Conservation (phyloP, 2,888 invertebrate genomes). For the Busseola fusca region DNA sequence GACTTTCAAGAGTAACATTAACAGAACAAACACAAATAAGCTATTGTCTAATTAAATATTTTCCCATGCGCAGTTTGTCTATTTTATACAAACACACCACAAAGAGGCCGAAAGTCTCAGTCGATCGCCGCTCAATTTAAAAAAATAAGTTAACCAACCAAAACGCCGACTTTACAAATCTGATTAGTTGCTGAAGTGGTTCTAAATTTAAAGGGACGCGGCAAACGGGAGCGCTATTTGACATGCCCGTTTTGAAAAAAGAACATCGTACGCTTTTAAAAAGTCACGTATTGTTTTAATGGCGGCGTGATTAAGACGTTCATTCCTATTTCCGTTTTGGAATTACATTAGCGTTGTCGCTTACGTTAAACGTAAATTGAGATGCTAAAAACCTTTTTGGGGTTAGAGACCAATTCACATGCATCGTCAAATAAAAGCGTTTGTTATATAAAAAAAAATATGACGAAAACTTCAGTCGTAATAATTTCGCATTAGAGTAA, state of each 20-base stretch:
- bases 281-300: constrained; percentile 79
- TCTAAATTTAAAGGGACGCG: constrained; percentile 86
- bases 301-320: constrained; percentile 81
- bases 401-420: constrained; percentile 51
- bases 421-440: constrained; percentile 28
- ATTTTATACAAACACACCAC: constrained; percentile 74
- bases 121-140: constrained; percentile 74
- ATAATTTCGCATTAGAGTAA: constrained; percentile 72
- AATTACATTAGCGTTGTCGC: constrained; percentile 50
- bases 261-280: constrained; percentile 77
- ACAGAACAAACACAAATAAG: constrained; percentile 88
- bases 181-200: constrained; percentile 87
- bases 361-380: constrained; percentile 49
- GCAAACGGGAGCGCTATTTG: constrained; percentile 77
- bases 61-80: constrained; percentile 82
- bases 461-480: constrained; percentile 59
- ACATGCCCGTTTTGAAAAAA: constrained; percentile 75
- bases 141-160: constrained; percentile 67
- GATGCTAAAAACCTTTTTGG: constrained; percentile 37
- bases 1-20: constrained; percentile 85
- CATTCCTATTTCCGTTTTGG: constrained; percentile 66
- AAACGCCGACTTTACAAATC: constrained; percentile 86
- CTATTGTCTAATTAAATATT: constrained; percentile 89
- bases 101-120: constrained; percentile 78
- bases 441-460: constrained; percentile 43